Base-by-base conservation (phyloP, 2,113 vertebrate species). In the Percina caprodes region DNA sequence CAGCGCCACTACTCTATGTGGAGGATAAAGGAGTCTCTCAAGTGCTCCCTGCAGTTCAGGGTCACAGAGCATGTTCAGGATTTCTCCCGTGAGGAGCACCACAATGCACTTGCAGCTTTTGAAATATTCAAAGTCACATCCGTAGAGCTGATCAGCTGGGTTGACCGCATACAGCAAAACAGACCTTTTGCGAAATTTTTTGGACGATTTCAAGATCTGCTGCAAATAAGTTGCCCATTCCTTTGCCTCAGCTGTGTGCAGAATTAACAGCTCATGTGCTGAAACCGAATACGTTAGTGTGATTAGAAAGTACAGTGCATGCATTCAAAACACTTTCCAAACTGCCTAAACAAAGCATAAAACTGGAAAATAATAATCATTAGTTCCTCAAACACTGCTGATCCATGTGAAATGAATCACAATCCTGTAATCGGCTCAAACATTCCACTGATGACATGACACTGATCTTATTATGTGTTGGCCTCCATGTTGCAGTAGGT, bases 191-290 rank as follows among this genome's bases (percentile, higher is more conserved):
- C 15, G 68, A 62, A 94, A 91, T 19, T 76, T 74, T 13, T 26
- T 39, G 4, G 94, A 94, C 4, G 79, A 79, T 48, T 80, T 88
- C 23, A 96, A 63, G 62, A 95, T 92, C 26, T 90, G 77, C 77
- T 93, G 85, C 62, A 96, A 75, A 78, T 96, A 96, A 0, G 23
- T 24, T 0, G 94, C 95, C 95, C 95, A 96, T 73, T 96, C 94
- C 9, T 90, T 76, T 10, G 94, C 94, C 56, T 96, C 95, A 0
- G 84, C 61, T 0, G 93, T 92, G 85, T 95, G 71, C 35, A 95
- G 88, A 45, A 96, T 94, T 30, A 95, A 70, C 79, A 95, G 77
- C 62, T 93, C 86, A 18, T 80, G 78, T 1, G 45, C 69, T 5
- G 82, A 61, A 77, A 85, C 19, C 87, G 18, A 68, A 70, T 4